A percentile compares a stretch with the other conserved stretches of the same genome.
Evolutionary conservation across 92 coral and sea anemone species (phyloP).

Genomic region (Scolanthus callimorphus): DNA sequence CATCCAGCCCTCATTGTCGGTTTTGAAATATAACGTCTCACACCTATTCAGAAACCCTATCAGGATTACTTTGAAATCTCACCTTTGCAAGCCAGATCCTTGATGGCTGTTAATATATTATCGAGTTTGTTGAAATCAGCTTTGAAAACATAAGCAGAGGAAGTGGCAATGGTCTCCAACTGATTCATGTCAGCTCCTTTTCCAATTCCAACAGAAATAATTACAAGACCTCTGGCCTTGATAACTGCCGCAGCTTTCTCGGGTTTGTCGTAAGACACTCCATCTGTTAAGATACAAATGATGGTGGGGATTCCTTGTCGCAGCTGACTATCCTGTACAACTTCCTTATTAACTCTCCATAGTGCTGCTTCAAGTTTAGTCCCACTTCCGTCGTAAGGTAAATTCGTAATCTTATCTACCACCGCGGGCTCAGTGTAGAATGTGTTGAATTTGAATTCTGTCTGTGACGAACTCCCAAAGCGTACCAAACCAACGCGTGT

Average conservation of each 20-base stretch:
- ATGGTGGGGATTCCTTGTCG: conserved; percentile 61
- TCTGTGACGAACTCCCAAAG: neutral
- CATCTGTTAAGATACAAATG: conserved; percentile 65
- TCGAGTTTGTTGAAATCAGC: conserved; percentile 46
- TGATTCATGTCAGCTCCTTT: conserved; percentile 19
- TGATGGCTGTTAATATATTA: conserved; percentile 31
- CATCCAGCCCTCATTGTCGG: too few species aligned
- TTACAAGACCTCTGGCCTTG: conserved; percentile 64
- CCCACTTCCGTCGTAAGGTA: conserved; percentile 37
- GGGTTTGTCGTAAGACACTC: conserved; percentile 53
- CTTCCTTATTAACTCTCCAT: conserved; percentile 42
- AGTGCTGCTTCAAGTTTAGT: conserved; percentile 67
- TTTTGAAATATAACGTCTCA: too few species aligned
- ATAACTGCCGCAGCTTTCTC: conserved; percentile 61
- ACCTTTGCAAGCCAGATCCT: conserved; percentile 69
- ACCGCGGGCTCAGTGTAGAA: neutral
- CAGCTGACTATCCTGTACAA: conserved; percentile 35
- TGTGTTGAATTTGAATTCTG: conserved; percentile 2
- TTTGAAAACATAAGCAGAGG: conserved; percentile 61
- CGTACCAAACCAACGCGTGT: conserved; percentile 50
- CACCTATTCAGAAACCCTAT: too few species aligned
- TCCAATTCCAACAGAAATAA: conserved; percentile 69
- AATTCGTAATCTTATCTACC: neutral
- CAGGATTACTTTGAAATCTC: too few species aligned
- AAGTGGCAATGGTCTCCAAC: conserved; percentile 69